Percentiles rank a stretch among this genome's conserved stretches.
Conservation (phyloP, 2,113 vertebrate species). For the Phrynocephalus versicolor region DNA sequence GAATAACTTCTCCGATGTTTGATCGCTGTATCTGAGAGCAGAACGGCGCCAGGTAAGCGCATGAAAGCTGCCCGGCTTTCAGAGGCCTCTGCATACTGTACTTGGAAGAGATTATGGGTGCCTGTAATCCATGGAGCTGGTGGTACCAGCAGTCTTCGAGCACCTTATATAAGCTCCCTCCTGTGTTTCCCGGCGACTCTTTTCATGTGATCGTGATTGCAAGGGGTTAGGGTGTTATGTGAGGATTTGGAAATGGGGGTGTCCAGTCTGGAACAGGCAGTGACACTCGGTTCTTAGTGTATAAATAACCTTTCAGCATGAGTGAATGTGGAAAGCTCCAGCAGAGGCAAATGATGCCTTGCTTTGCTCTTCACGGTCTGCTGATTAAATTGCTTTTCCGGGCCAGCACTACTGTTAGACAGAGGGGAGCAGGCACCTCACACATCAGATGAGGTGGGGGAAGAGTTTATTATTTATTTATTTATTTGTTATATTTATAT, state of each 20-base stretch:
- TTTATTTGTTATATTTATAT: too few relatives aligned
- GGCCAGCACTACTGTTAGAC: too few relatives aligned
- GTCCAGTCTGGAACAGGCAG: too few relatives aligned
- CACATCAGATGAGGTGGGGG: too few relatives aligned
- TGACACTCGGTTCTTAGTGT: too few relatives aligned
- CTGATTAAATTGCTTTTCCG: background rate
- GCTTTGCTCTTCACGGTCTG: background rate
- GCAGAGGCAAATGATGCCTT: too few relatives aligned
- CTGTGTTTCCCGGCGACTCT: background rate
- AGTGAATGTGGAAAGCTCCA: background rate
- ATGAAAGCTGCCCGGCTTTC: fast-evolving
- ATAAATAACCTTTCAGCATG: background rate
- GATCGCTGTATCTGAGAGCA: background rate
- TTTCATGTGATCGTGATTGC: background rate
- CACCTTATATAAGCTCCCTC: background rate
- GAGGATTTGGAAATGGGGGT: too few relatives aligned
- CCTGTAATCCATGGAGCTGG: fast-evolving
- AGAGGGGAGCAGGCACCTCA: too few relatives aligned
- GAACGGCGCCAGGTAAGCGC: fast-evolving
- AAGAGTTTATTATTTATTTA: too few relatives aligned
- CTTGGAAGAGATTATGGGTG: background rate
- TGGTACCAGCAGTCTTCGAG: background rate
- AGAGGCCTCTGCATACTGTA: background rate
- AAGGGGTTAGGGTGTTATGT: background rate
- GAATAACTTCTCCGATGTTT: background rate